A percentile compares a stretch with the other conserved stretches of the same genome.
phyloP scores from a whole-genome alignment of 2,113 vertebrate species.

The Lonchura striata region DNA sequence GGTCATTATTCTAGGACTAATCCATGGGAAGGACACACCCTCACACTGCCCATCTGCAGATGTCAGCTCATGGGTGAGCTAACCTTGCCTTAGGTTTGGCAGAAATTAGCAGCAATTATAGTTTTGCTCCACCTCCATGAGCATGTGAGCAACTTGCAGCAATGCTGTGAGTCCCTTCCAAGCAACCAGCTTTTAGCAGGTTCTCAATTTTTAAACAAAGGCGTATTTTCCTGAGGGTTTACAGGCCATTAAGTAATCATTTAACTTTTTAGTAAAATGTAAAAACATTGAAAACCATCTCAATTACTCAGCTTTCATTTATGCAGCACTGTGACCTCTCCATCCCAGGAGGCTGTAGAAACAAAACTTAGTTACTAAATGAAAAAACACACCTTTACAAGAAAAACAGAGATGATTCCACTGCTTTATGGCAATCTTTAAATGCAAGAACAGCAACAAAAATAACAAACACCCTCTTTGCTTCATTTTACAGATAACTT shows the following conservation, averaged over 20 bases:
- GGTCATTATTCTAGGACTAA: background rate
- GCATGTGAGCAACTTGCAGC: background rate
- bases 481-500: background rate
- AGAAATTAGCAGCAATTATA: background rate
- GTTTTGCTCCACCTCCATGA: background rate
- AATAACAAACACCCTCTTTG: background rate
- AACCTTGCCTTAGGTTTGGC: background rate
- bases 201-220: conserved; percentile 31
- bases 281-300: conserved; percentile 6
- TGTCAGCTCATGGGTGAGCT: background rate
- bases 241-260: conserved; percentile 36
- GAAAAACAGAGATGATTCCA: background rate
- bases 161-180: background rate
- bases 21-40: background rate
- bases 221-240: background rate
- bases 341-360: conserved; percentile 2
- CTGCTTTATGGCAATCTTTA: background rate
- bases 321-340: background rate
- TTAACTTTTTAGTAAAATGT: conserved; percentile 18
- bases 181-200: background rate
- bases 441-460: background rate
- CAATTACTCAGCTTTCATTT: conserved; percentile 25
- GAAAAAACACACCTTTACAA: background rate
- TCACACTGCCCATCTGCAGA: background rate
- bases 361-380: conserved; percentile 6